Percentiles rank a stretch among this genome's conserved stretches.
Evolutionary conservation across 2,888 invertebrate species (phyloP).

Genomic region (Eilema caniola): DNA sequence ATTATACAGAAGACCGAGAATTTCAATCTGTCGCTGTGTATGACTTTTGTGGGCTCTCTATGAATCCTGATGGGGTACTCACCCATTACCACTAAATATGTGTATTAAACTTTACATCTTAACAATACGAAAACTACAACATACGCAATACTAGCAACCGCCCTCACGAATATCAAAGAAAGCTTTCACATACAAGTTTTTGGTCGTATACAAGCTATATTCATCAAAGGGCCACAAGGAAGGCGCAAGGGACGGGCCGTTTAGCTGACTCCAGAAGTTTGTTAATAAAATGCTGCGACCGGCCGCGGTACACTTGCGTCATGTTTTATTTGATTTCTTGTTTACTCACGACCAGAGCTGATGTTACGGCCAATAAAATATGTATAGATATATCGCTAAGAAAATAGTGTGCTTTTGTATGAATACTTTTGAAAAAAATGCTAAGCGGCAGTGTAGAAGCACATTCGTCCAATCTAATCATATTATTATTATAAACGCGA

Average conservation of each 20-base stretch:
- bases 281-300: slow-evolving; percentile 57
- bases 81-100: no score
- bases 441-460: no score
- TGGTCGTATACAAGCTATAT: neutral
- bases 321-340: slow-evolving; percentile 51
- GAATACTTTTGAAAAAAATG: no score
- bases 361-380: slow-evolving; percentile 45
- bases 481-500: no score
- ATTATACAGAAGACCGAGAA: no score
- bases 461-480: no score
- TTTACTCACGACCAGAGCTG: slow-evolving; percentile 50
- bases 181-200: slow-evolving; percentile 2
- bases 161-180: neutral
- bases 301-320: slow-evolving; percentile 41
- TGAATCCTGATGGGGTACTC: no score
- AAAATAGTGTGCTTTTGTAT: neutral
- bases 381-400: neutral
- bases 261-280: slow-evolving; percentile 55
- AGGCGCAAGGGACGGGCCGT: slow-evolving; percentile 19
- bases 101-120: no score
- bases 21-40: no score
- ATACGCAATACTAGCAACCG: neutral
- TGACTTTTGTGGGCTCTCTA: no score
- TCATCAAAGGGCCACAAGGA: slow-evolving; percentile 13
- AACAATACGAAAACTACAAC: neutral